Evolutionary conservation across 2,888 invertebrate species (phyloP).

Genomic region (Pogonocherus hispidulus): DNA sequence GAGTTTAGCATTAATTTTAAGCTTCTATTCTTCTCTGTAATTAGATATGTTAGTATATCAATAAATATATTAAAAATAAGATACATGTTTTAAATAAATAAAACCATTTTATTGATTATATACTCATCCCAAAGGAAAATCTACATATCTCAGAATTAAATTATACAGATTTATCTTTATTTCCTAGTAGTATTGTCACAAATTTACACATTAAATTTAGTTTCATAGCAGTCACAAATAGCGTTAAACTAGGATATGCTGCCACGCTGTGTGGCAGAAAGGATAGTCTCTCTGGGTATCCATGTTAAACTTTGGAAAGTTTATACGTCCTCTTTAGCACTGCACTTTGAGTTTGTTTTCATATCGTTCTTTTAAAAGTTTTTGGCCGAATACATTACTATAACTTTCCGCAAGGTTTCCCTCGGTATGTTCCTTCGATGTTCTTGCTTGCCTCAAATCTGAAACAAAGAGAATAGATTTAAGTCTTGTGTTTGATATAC

Average conservation of each 20-base stretch:
- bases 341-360: conserved; percentile 25
- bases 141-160: conserved; percentile 49
- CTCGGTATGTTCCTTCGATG: neutral
- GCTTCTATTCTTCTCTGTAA: too few relatives aligned
- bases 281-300: conserved; percentile 31
- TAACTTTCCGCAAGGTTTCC: conserved; percentile 12
- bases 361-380: conserved; percentile 18
- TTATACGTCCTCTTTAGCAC: conserved; percentile 27
- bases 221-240: conserved; percentile 55
- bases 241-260: conserved; percentile 46
- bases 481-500: neutral
- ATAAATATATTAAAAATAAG: neutral
- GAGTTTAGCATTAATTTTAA: too few relatives aligned
- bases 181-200: conserved; percentile 61
- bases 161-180: conserved; percentile 47
- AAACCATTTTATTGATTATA: conserved; percentile 60
- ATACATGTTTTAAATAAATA: conserved; percentile 56
- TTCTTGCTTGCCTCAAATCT: conserved; percentile 34
- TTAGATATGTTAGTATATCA: too few relatives aligned
- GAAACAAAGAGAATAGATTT: conserved; percentile 30
- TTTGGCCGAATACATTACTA: conserved; percentile 27
- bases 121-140: conserved; percentile 50
- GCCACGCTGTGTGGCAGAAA: conserved; percentile 34
- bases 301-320: conserved; percentile 23
- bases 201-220: conserved; percentile 58